A percentile compares a stretch with the other conserved stretches of the same genome.
Conservation (phyloP, 2,113 vertebrate genomes). For the Pygoscelis adeliae region DNA sequence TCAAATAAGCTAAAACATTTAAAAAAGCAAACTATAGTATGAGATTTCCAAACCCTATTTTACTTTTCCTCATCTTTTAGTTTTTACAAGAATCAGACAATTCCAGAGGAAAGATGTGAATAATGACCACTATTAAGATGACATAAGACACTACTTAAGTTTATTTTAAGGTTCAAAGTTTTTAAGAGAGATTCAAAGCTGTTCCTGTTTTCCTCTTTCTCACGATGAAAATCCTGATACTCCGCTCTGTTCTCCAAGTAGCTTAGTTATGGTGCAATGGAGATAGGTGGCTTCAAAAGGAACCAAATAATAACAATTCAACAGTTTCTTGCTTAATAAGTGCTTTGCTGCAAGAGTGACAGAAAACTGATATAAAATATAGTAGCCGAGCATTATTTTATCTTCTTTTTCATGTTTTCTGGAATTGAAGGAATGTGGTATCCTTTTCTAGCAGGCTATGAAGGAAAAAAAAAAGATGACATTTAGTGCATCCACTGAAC, state of each 20-base stretch:
- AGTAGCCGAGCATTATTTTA: not conserved
- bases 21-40: not conserved
- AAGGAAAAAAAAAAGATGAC: not conserved
- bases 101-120: not conserved
- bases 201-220: not conserved
- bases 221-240: not conserved
- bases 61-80: not conserved
- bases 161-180: not conserved
- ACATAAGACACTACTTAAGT: not conserved
- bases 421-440: not conserved
- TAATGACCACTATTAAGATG: not conserved
- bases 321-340: not conserved
- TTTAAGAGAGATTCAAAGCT: not conserved
- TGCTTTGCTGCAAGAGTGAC: not conserved
- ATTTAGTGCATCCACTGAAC: not conserved
- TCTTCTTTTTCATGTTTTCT: not conserved
- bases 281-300: not conserved
- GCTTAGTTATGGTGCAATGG: not conserved
- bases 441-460: not conserved
- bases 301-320: not conserved
- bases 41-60: not conserved
- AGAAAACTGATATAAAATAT: not conserved
- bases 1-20: not conserved
- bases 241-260: not conserved
- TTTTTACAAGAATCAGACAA: not conserved